These are phyloP conservation scores for Clanis bilineata DNA, from an alignment of 2,888 invertebrate genomes.

Conservation along the genomic window DNA sequence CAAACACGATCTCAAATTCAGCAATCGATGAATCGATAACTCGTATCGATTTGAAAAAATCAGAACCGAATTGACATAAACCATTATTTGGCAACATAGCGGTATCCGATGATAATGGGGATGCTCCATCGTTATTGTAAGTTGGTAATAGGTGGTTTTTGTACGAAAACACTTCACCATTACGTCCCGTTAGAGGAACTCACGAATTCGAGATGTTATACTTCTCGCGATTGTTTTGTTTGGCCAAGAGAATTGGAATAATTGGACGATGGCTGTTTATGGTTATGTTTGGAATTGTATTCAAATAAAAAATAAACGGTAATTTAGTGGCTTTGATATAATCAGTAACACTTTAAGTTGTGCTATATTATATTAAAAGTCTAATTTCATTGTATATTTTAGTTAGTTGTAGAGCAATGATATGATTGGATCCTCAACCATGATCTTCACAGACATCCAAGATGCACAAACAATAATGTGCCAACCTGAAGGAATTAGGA, in stretches of 20 bases:
- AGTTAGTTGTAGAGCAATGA: too few relatives aligned
- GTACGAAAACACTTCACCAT: conserved; percentile 34
- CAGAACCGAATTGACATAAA: conserved; percentile 25
- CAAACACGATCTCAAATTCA: not conserved
- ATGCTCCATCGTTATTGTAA: conserved; percentile 33
- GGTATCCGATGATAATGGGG: conserved; percentile 27
- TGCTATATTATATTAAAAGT: too few relatives aligned
- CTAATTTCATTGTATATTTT: too few relatives aligned
- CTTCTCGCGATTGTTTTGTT: conserved; percentile 13
- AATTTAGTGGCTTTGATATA: not conserved
- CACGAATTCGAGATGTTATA: conserved; percentile 31
- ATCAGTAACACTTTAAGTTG: too few relatives aligned
- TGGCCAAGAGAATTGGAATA: conserved; percentile 6
- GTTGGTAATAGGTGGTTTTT: conserved; percentile 28
- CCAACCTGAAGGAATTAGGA: too few relatives aligned
- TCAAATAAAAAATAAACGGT: not conserved
- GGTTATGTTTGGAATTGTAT: not conserved
- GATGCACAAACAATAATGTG: too few relatives aligned
- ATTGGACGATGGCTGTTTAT: not conserved
- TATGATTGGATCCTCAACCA: too few relatives aligned
- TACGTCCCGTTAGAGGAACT: conserved; percentile 34
- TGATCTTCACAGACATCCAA: too few relatives aligned
- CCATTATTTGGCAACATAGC: conserved; percentile 33
- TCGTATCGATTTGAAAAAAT: conserved; percentile 18
- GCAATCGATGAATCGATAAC: conserved; percentile 15